Evolutionary conservation across 2,888 invertebrate genomes (phyloP), one percentile per base, ranked within the genome.

Genomic region (Tolmerus cingulatus): DNA sequence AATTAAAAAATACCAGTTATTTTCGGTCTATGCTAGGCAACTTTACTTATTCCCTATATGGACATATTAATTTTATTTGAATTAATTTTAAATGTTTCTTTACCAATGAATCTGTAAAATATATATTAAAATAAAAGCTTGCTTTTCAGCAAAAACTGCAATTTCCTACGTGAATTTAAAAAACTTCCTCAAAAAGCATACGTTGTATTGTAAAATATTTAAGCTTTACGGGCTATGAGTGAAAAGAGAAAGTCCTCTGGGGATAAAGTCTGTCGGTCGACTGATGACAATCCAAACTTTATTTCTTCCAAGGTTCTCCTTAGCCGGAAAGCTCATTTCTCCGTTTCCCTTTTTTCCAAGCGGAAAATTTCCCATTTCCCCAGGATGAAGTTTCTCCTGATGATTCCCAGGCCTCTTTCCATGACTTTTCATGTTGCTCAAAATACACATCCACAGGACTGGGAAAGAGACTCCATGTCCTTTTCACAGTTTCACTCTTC

Each of bases 321-420:
- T 9, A 66, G 27, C 9, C 27, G 27, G 40, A 78, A 78, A 78
- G 78, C 78, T 78, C 12, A 19, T 16, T 78, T 43, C 46, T 40
- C 27, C 40, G n/a, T 46, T 78, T 43, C 23, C 46, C 78, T 12
- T 27, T 43, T 78, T 78, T 78, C 40, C 78, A 78, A 78, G 1
- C n/a, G 30, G n/a, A 34, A 85, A 85, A 74, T 85, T 40, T 74
- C 85, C 74, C 43, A 46, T 74, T 74, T 86, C 85, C 46, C 85
- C 85, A 51, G 46, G 19, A 84, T 40, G 7, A 43, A 3, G 43
- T 23, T 74, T 85, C 74, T 30, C 74, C 85, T 86, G 46, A 43
- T 16, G 23, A 43, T 74, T n/a, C 55, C 23, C 40, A 74, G 27
- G 27, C 66, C 66, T 66, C 66, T 2, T 12, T 66, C 66, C 66